Evolutionary conservation across 2,797 vertebrate species (phyloP).

Genomic region (Presbytis comata): DNA sequence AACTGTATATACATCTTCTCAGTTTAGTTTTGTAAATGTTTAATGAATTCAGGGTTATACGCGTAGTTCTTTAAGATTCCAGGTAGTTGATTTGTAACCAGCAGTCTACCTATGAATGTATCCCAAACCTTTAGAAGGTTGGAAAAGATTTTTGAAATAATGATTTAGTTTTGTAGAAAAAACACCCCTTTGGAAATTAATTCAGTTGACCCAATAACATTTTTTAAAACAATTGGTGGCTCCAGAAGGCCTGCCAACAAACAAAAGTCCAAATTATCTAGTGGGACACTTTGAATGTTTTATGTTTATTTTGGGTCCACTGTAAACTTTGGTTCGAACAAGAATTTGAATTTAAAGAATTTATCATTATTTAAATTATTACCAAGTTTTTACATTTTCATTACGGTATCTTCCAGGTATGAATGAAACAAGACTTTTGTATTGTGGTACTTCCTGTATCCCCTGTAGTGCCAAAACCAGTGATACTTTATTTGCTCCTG

Average conservation of each 20-base stretch:
- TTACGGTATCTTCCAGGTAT: background rate
- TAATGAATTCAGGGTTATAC: constrained; percentile 23
- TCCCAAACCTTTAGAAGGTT: constrained; percentile 49
- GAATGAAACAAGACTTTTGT: background rate
- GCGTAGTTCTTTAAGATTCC: background rate
- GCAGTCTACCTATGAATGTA: constrained; percentile 62
- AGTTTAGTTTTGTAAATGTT: background rate
- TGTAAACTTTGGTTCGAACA: constrained; percentile 10
- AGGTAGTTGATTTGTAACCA: constrained; percentile 51
- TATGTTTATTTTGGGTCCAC: background rate
- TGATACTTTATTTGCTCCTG: background rate
- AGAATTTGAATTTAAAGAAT: constrained; percentile 21
- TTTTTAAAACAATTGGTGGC: background rate
- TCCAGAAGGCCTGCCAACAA: constrained; percentile 2
- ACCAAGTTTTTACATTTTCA: background rate
- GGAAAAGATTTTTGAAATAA: constrained; percentile 26
- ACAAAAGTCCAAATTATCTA: background rate
- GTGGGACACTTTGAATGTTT: constrained; percentile 1
- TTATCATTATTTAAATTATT: background rate
- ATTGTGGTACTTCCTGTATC: background rate
- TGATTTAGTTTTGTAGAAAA: constrained; percentile 67
- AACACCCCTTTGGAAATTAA: background rate
- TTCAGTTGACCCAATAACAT: background rate
- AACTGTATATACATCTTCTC: background rate
- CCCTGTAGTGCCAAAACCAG: constrained; percentile 48